phyloP scores from a whole-genome alignment of 2,113 vertebrate species.

The Morphnarchus princeps region DNA sequence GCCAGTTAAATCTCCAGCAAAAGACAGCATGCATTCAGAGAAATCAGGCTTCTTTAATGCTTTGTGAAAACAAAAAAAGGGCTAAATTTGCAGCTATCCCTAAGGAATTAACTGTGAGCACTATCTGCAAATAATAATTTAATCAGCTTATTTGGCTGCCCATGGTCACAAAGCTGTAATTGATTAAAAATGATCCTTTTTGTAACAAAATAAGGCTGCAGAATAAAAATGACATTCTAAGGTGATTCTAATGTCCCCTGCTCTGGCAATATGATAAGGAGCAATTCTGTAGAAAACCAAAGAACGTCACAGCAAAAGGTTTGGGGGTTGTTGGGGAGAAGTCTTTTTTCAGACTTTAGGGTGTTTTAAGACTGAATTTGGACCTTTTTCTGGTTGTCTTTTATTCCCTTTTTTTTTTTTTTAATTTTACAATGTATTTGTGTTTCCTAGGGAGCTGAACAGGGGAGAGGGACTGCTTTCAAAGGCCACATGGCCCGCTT shows the following conservation, averaged over 20 bases:
- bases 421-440: not conserved
- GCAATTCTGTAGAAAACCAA: not conserved
- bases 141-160: constrained; percentile 47
- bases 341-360: not conserved
- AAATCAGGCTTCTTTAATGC: not conserved
- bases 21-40: not conserved
- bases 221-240: constrained; percentile 21
- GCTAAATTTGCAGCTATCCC: not conserved
- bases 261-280: constrained; percentile 10
- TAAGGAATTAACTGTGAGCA: constrained; percentile 10
- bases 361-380: not conserved
- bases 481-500: constrained; percentile 31
- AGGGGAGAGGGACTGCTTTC: not conserved
- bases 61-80: not conserved
- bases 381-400: too few species aligned
- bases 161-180: constrained; percentile 32
- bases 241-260: constrained; percentile 12
- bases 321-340: not conserved
- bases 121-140: constrained; percentile 54
- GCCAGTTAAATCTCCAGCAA: not conserved
- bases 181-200: constrained; percentile 56
- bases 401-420: not conserved
- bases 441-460: constrained; percentile 1
- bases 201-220: constrained; percentile 32
- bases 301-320: not conserved